Base-by-base conservation (phyloP, 2,888 invertebrate genomes). In the Alviniconcha strummeri region DNA sequence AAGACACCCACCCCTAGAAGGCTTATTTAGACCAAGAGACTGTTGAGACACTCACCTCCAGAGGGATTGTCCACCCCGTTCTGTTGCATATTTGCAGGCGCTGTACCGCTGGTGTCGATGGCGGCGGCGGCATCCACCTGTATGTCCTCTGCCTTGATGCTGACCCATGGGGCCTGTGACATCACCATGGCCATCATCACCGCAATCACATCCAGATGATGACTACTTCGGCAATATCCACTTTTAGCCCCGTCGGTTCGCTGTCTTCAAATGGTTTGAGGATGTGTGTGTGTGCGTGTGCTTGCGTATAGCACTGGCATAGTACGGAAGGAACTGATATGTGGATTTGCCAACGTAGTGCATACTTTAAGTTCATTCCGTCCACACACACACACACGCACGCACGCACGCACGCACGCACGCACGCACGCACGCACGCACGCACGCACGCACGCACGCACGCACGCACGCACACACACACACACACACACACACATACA, bases 111-210 rank as follows among this genome's bases (percentile, higher is more conserved):
- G 15, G 87, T 85, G 74, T 90, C 87, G 55, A 90, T 89, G 17
- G 86, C 83, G 74, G 88, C 88, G 57, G 90, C 90, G 11, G 89
- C 86, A 85, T 90, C 90, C 13, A 90, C 83, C 84, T 89, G 89
- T 15, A 89, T 86, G 64, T 69, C n/a, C 80, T 88, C 84, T n/a
- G 79, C 79, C 64, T 83, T 84, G n/a, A 89, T 82, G n/a, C 83
- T 84, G 56, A 90, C 81, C 89, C 90, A 89, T 0, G 89, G 88
- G 11, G 88, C 87, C 90, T 90, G 81, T 6, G 5, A 78, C 9
- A 60, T 60, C 60, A 60, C 4, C 60, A 60, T 60, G 2, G 4
- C 13, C 7, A 69, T 7, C 60, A 60, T 60, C 60, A 60, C 13
- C 60, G 13, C 13, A 8, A 60, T 60, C 60, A 60, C 36, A 36